A percentile compares a stretch with the other conserved stretches of the same genome.
Evolutionary conservation across 2,888 invertebrate genomes (phyloP).

Genomic region (Philhelius pedissequus): DNA sequence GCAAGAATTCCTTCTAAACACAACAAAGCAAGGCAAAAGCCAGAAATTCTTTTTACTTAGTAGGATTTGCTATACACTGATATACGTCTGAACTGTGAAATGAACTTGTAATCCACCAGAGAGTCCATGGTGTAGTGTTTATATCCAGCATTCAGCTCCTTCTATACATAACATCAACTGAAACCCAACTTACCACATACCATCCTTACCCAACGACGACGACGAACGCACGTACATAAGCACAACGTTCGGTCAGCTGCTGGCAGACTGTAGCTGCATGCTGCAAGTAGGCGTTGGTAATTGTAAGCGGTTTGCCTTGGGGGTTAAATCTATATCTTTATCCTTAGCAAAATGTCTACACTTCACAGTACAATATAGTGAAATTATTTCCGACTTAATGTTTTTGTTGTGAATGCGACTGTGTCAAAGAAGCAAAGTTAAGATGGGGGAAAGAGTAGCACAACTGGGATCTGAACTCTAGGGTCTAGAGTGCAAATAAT

Average conservation of each 20-base stretch:
- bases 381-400: constrained; percentile 49
- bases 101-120: constrained; percentile 49
- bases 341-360: constrained; percentile 13
- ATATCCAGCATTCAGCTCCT: constrained; percentile 11
- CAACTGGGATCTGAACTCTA: not conserved
- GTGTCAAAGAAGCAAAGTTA: not conserved
- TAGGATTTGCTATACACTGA: constrained; percentile 8
- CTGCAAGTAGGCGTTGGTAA: constrained; percentile 29
- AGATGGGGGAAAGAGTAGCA: not conserved
- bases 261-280: too few species aligned
- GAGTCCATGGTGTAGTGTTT: constrained; percentile 8
- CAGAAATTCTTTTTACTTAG: not conserved
- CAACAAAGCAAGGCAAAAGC: constrained; percentile 20
- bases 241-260: not conserved
- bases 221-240: not conserved
- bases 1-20: constrained; percentile 32
- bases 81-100: constrained; percentile 44
- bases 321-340: constrained; percentile 45
- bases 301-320: constrained; percentile 42
- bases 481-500: constrained; percentile 25
- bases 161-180: too few species aligned
- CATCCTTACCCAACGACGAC: too few species aligned
- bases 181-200: too few species aligned
- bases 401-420: constrained; percentile 7
- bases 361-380: constrained; percentile 17